These are phyloP conservation scores for Scleropages formosus DNA, from an alignment of 2,797 vertebrate species.

Conservation along the genomic window DNA sequence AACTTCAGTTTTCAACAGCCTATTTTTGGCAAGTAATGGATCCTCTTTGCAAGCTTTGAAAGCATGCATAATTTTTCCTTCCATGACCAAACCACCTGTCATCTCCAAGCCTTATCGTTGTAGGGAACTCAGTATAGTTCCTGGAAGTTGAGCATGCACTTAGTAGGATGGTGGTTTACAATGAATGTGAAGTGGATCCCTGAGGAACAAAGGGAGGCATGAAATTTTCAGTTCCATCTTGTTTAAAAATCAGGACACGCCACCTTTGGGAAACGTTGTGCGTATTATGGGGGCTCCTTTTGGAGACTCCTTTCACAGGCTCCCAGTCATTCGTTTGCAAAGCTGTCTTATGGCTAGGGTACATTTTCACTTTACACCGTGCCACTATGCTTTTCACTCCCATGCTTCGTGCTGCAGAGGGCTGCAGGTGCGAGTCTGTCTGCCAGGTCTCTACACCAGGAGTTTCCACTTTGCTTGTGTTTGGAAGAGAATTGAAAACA, in stretches of 20 bases:
- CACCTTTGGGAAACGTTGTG: constrained; percentile 26
- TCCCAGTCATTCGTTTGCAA: constrained; percentile 5
- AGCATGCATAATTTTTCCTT: constrained; percentile 17
- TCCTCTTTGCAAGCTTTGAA: constrained; percentile 10
- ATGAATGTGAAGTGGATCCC: constrained; percentile 22
- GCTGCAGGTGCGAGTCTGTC: constrained; percentile 4
- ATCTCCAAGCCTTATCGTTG: constrained; percentile 22
- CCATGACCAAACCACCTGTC: constrained; percentile 18
- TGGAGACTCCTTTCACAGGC: neutral
- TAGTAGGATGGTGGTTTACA: constrained; percentile 10
- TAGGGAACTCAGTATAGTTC: constrained; percentile 2
- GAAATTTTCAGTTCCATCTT: constrained; percentile 34
- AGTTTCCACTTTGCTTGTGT: neutral
- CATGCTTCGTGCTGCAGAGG: constrained; percentile 4
- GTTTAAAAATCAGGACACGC: constrained; percentile 36
- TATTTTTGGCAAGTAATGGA: neutral
- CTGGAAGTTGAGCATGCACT: constrained; percentile 24
- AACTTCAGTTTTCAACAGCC: constrained; percentile 4
- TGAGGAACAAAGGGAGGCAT: constrained; percentile 17
- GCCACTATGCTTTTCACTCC: constrained; percentile 32
- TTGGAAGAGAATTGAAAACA: constrained; percentile 19
- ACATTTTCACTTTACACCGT: constrained; percentile 29
- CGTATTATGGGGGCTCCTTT: neutral
- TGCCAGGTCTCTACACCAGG: neutral
- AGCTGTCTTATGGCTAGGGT: neutral